Conservation (phyloP, 2,113 vertebrate genomes). For the Dunckerocampus dactyliophorus region DNA sequence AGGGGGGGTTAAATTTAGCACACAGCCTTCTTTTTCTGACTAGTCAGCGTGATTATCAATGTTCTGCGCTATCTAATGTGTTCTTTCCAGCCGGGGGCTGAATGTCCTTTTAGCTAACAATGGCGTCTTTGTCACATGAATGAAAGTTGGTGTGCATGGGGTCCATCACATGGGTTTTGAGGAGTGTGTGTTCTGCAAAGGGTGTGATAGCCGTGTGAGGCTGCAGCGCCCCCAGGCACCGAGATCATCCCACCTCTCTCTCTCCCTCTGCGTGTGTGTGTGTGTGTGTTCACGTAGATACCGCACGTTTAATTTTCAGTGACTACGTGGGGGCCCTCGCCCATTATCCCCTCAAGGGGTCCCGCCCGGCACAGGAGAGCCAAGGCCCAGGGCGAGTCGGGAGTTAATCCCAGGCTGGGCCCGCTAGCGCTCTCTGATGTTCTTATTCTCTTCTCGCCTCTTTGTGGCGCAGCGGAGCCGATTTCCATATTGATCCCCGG, state of each 20-base stretch:
- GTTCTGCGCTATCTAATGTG: conserved; percentile 4
- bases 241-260: conserved; percentile 32
- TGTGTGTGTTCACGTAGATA: conserved; percentile 61
- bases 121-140: conserved; percentile 56
- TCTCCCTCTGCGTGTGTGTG: conserved; percentile 37
- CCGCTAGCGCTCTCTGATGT: conserved; percentile 39
- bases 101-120: conserved; percentile 56
- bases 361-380: conserved; percentile 40
- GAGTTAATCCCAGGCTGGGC: conserved; percentile 63
- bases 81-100: conserved; percentile 14
- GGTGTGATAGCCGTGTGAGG: conserved; percentile 59
- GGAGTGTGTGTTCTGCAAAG: conserved; percentile 32
- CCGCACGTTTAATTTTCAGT: conserved; percentile 66
- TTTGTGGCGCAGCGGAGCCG: conserved; percentile 41
- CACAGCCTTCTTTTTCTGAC: conserved; percentile 19
- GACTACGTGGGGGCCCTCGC: conserved; percentile 15
- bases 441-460: conserved; percentile 53
- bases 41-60: conserved; percentile 29
- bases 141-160: conserved; percentile 56
- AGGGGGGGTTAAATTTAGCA: conserved; percentile 9
- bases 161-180: conserved; percentile 55
- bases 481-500: conserved; percentile 60
- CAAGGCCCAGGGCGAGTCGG: conserved; percentile 55
- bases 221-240: conserved; percentile 30
- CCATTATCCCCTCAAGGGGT: conserved; percentile 28